Base-by-base conservation (phyloP, 2,113 vertebrate genomes). In the Callionymus lyra region DNA sequence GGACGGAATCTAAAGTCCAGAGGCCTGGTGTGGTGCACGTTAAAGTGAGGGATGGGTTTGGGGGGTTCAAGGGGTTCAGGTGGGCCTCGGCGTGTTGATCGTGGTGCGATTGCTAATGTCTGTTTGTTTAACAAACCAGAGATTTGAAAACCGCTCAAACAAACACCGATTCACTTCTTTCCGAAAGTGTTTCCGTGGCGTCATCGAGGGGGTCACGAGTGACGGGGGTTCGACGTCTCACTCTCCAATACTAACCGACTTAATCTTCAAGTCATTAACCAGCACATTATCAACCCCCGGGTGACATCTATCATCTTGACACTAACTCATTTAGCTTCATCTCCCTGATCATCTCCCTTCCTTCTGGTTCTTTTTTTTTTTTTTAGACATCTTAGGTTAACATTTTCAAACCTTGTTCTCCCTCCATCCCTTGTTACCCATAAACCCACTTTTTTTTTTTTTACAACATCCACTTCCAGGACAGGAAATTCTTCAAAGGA, bases 401-500 rank as follows among this genome's bases (percentile, higher is more conserved):
- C 93, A 88, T 89, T 86, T 63, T 86, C 88, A 91, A 90, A 82
- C 93, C 90, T 94, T 97, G 90, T 98, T 84, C 90, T 87, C 85
- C 88, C 65, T 53, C 73, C 55, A 52, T 53, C 60, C 53, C 52
- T 88, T 87, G n/a, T 87, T 89, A 60, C 63, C 60, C 61, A 19
- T 58, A 65, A 59, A 39, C 44, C 55, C 16, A 13, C 6, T 43
- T 44, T 44, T 12, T 44, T 44, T 12, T 34, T 18, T 68, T 68
- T 63, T 51, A 56, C 59, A 72, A 74, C 51, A 72, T 59, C 77
- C 81, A 77, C 72, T 78, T 94, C 90, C 94, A 98, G 95, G 93
- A 98, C 94, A 98, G 93, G 90, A 98, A 97, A 88, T 97, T 96
- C 95, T 97, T 97, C 95, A 98, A 97, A 89, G 92, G 92, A 94